Base-by-base conservation (phyloP, 2,797 vertebrate genomes). In the Coccyzus lansbergi region DNA sequence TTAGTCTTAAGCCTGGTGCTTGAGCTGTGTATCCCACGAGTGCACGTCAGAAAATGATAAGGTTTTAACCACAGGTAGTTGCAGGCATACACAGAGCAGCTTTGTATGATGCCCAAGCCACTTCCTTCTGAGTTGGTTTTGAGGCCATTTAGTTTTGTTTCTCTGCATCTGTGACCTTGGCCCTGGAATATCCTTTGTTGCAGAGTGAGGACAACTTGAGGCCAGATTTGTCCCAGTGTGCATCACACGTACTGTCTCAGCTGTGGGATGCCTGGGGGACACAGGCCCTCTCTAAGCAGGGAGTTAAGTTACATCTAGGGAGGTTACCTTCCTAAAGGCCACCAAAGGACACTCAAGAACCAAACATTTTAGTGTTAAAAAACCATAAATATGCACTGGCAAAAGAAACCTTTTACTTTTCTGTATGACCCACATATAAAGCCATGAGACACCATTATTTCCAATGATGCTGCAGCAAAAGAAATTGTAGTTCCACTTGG, bases 281-380 rank as follows among this genome's bases (percentile, higher is more conserved):
- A 7, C 72, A 34, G n/a, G 19, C 26, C 18, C 70, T 46, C 12
- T 38, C 18, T 55, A 49, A 79, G 65, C 0, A 0, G 14, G 21
- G 67, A 15, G 28, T 69, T 76, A 75, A 79, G 24, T 65, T 65
- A 34, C 28, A 18, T 34, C 74, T 52, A 24, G 74, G 62, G 76
- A 53, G 34, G 9, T 40, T 75, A n/a, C 34, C 7, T 90, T 38
- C 67, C 86, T 69, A 29, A 72, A 31, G 81, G 44, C 77, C 90
- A 38, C 21, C n/a, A 38, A 42, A 53, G 58, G 46, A 29, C 55
- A 13, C 53, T 76, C 0, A 0, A 52, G 15, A 40, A 42, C 62
- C 36, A 29, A 53, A 44, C 8, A 4, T 34, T 62, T 81, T 29
- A 19, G 5, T 34, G 16, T 52, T 68, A 71, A 60, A 83, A 68